phyloP scores from a whole-genome alignment of 2,797 vertebrate species.

The Amazona finschi region DNA sequence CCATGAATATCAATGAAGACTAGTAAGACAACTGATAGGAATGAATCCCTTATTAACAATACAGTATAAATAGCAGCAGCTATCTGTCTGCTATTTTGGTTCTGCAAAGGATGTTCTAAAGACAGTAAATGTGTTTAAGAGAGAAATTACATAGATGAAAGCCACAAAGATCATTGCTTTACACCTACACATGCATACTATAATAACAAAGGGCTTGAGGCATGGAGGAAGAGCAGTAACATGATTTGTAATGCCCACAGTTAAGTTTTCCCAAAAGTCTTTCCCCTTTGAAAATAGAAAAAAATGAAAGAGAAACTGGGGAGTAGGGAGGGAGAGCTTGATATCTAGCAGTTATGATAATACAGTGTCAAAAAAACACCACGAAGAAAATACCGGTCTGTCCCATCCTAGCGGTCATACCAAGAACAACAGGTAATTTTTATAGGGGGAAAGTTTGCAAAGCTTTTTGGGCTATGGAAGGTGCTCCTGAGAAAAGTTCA shows the following conservation, averaged over 20 bases:
- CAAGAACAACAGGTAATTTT: background rate
- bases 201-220: background rate
- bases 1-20: background rate
- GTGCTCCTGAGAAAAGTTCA: background rate
- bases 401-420: background rate
- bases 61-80: slow-evolving; percentile 14
- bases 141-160: slow-evolving; percentile 28
- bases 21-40: background rate
- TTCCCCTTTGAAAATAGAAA: background rate
- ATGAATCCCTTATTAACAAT: background rate
- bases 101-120: slow-evolving; percentile 6
- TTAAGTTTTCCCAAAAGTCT: background rate
- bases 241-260: background rate
- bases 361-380: background rate
- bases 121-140: background rate
- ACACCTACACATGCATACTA: background rate
- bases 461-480: background rate
- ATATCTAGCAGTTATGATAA: background rate
- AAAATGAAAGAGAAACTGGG: background rate
- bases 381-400: background rate
- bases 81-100: slow-evolving; percentile 4
- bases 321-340: background rate
- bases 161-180: background rate
- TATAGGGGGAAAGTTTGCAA: background rate
- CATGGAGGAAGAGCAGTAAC: background rate